phyloP scores from a whole-genome alignment of 2,888 invertebrate genomes.

The Calameuta idolon region DNA sequence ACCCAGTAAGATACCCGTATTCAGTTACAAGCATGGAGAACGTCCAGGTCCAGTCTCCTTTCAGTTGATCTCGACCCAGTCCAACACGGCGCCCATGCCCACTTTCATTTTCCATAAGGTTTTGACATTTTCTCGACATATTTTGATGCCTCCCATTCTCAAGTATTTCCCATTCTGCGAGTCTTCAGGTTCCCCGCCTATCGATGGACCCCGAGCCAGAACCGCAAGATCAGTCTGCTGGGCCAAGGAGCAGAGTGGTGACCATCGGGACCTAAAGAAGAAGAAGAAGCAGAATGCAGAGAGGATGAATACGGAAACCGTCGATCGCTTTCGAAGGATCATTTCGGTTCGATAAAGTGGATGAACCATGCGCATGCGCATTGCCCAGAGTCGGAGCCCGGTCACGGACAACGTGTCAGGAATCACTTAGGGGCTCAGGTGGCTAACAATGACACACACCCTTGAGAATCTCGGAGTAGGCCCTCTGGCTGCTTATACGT shows the following conservation, averaged over 20 bases:
- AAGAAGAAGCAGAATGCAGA: not conserved
- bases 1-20: constrained; percentile 18
- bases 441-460: constrained; percentile 48
- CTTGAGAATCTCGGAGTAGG: not conserved
- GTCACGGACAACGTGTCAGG: constrained; percentile 49
- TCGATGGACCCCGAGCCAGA: not conserved
- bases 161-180: not conserved
- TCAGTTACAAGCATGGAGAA: constrained; percentile 22
- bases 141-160: constrained; percentile 37
- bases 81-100: not conserved
- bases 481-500: not conserved
- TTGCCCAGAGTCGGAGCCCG: not conserved
- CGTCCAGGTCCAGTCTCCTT: constrained; percentile 23
- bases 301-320: not conserved
- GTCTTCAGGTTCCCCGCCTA: not conserved
- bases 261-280: not conserved
- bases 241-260: not conserved
- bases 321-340: not conserved
- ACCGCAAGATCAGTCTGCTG: not conserved
- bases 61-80: constrained; percentile 19
- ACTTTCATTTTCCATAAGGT: constrained; percentile 24
- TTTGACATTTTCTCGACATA: constrained; percentile 53
- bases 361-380: not conserved
- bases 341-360: not conserved
- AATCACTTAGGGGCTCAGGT: constrained; percentile 50